Evolutionary conservation across 2,113 vertebrate genomes (phyloP).

Genomic region (Zosterops hypoxanthus): DNA sequence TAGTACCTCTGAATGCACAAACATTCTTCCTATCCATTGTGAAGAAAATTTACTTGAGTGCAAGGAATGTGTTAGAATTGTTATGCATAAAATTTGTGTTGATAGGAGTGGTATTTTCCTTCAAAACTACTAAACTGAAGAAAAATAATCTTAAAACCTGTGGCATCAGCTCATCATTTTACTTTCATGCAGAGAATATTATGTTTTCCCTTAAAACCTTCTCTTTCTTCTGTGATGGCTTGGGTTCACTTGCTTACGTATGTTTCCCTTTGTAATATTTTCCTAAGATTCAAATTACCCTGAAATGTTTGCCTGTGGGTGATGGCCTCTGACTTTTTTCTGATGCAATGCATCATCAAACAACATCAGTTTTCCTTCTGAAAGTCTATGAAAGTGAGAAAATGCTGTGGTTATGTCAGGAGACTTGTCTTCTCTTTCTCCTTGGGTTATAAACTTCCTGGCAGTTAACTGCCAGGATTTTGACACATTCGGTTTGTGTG

Average conservation of each 20-base stretch:
- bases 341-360: not conserved
- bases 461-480: slow-evolving; percentile 1
- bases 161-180: not conserved
- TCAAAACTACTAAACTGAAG: not conserved
- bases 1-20: not conserved
- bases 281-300: not conserved
- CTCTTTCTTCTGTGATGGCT: not conserved
- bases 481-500: not conserved
- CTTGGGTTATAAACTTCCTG: not conserved
- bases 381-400: not conserved
- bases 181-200: not conserved
- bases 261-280: not conserved
- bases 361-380: not conserved
- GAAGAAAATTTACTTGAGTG: not conserved
- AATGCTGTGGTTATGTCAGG: not conserved
- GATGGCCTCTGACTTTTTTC: not conserved
- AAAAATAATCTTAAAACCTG: not conserved
- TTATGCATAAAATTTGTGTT: not conserved
- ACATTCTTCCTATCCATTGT: not conserved
- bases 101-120: not conserved
- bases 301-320: not conserved
- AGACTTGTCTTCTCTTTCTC: not conserved
- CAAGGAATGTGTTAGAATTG: not conserved
- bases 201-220: not conserved
- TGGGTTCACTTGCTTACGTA: not conserved